Conservation (phyloP, 2,888 invertebrate genomes). For the Caenorhabditis doughertyi region DNA sequence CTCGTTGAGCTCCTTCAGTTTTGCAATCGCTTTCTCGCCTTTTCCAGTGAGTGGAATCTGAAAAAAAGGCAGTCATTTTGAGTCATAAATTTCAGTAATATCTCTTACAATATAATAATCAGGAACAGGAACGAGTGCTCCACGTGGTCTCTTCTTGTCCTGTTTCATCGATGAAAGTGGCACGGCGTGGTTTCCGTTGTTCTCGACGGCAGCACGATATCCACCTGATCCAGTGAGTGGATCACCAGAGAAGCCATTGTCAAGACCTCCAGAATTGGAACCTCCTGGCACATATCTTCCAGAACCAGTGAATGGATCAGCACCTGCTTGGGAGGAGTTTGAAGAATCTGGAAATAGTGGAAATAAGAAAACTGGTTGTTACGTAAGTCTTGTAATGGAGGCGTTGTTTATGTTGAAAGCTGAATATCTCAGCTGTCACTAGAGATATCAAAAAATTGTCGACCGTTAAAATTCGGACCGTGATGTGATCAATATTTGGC, state of each 20-base stretch:
- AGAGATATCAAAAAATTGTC: no score
- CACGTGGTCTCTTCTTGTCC: constrained; percentile 78
- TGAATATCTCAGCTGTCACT: no score
- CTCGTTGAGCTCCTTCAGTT: constrained; percentile 71
- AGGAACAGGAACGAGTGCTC: constrained; percentile 74
- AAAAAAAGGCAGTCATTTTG: constrained; percentile 41
- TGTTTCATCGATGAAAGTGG: constrained; percentile 72
- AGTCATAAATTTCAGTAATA: constrained; percentile 1
- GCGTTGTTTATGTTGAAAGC: no score
- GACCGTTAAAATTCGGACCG: no score
- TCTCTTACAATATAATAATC: constrained; percentile 49
- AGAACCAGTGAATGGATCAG: constrained; percentile 67
- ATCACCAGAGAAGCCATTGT: constrained; percentile 46
- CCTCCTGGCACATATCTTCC: constrained; percentile 82
- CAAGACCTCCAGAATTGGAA: background rate
- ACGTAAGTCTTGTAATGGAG: no score
- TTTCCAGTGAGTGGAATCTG: constrained; percentile 68
- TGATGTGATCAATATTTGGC: no score
- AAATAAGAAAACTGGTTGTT: background rate
- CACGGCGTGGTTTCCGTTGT: constrained; percentile 45
- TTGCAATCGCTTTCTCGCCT: constrained; percentile 73
- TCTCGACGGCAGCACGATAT: constrained; percentile 53
- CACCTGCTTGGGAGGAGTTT: background rate
- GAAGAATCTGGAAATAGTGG: background rate
- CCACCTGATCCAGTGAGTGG: constrained; percentile 65